Evolutionary conservation across 1,140 invertebrate genomes (phyloP), one percentile per base, ranked within the genome.

Genomic region (Zaprionus gabonicus): DNA sequence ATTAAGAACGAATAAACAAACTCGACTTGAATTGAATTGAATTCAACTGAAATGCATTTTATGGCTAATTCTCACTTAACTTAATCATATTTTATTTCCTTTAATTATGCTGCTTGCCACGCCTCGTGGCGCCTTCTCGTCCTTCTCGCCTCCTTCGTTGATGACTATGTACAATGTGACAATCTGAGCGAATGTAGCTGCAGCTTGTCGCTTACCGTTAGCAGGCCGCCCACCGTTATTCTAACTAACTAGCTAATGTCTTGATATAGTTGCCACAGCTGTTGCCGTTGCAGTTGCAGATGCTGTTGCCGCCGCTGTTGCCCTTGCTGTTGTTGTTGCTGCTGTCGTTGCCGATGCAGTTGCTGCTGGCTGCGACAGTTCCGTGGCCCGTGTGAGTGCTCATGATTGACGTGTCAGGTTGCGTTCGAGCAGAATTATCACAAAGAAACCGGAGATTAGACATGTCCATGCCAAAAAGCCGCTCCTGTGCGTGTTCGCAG

Each of bases 241-340:
- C 82, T 88, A 90, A 84, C 84, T 90, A 88, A 74, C 85, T 85
- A 88, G 77, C 85, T 88, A 88, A 90, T 83, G 76, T 75, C 71
- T 79, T 88, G 85, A 88, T 88, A 90, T 88, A 88, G 78, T 85
- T 88, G 84, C 77, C 81, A 74, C 67, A 71, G 71, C 67, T 71
- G 75, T 57, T 67, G 72, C 63, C 67, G 27, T 15, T 34, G 60
- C 23, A 76, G 57, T 81, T 84, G 80, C 71, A 70, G 70, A 25
- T 55, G 23, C 34, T 6, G 36, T 67, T 27, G 36, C 71, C 64
- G 71, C 31, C 60, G 65, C 59, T 7, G 28, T 17, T n/a, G 38
- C 25, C 9, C 10, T 27, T 49, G 58, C 44, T 4, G 49, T 13
- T 25, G 20, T 20, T 20, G 20, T 20, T 20, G 66, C 38, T 36